These are phyloP conservation scores for Jaculus jaculus DNA, from an alignment of 2,113 vertebrate species.

Conservation along the genomic window DNA sequence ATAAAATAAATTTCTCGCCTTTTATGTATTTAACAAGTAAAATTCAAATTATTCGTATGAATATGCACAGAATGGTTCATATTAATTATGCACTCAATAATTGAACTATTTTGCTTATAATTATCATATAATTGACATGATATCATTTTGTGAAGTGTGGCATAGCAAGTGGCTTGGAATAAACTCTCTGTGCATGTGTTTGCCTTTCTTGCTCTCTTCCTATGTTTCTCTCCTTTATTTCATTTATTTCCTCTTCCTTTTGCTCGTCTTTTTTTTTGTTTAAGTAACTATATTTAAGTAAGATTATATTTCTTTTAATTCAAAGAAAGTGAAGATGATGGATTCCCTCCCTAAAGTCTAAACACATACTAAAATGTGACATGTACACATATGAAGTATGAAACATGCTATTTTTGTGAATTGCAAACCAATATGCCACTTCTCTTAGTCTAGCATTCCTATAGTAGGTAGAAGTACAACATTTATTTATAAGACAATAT, in stretches of 20 bases:
- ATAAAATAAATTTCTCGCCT: background rate
- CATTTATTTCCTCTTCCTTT: background rate
- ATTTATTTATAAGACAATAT: constrained; percentile 27
- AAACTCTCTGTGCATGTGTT: background rate
- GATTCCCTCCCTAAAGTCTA: constrained; percentile 15
- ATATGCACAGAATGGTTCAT: constrained; percentile 29
- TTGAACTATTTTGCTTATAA: constrained; percentile 36
- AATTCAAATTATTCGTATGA: background rate
- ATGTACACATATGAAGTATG: background rate
- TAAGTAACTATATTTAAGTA: background rate
- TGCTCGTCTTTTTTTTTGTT: background rate
- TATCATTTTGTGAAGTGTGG: constrained; percentile 17
- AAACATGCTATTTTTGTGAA: constrained; percentile 18
- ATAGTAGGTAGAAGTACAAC: background rate
- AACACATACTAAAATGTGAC: background rate
- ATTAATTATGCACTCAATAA: constrained; percentile 29
- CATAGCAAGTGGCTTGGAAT: background rate
- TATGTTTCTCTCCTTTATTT: background rate
- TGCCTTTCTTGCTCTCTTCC: background rate
- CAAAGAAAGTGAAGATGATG: constrained; percentile 37
- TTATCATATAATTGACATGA: constrained; percentile 30
- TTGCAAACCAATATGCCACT: background rate
- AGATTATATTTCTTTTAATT: constrained; percentile 27
- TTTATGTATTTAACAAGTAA: background rate
- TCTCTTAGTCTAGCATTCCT: background rate